A percentile compares a stretch with the other conserved stretches of the same genome.
Conservation (phyloP, 30 jellyfish, hydroid and myxozoan genomes). For the Sanderia malayensis region DNA sequence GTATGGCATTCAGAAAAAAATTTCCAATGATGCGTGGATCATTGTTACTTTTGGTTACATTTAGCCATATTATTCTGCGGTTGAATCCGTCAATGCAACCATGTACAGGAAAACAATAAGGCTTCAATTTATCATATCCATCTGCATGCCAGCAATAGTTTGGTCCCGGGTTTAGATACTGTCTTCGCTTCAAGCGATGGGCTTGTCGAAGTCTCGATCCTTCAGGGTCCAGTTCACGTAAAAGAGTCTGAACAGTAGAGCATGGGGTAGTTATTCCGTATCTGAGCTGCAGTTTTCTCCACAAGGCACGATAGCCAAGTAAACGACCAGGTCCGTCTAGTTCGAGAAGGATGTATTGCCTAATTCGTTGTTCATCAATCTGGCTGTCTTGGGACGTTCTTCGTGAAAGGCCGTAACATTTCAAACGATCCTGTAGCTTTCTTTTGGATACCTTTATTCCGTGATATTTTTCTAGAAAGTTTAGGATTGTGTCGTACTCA, state of each 20-base stretch:
- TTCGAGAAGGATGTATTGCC: slow-evolving; percentile 20
- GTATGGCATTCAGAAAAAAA: slow-evolving; percentile 7
- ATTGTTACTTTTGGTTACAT: slow-evolving; percentile 13
- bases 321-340: slow-evolving; percentile 15
- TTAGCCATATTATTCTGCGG: slow-evolving; percentile 18
- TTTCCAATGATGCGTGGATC: slow-evolving; percentile 10
- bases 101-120: slow-evolving; percentile 30
- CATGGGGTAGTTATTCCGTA: slow-evolving; percentile 7
- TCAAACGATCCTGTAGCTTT: slow-evolving; percentile 17
- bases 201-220: slow-evolving; percentile 15
- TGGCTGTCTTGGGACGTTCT: slow-evolving; percentile 17
- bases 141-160: slow-evolving; percentile 29
- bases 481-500: not conserved
- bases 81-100: slow-evolving; percentile 29
- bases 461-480: slow-evolving; percentile 19
- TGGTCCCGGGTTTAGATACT: slow-evolving; percentile 28
- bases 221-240: slow-evolving; percentile 29
- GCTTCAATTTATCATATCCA: slow-evolving; percentile 30
- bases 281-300: slow-evolving; percentile 21
- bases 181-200: slow-evolving; percentile 27
- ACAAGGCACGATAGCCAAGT: slow-evolving; percentile 16
- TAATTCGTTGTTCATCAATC: slow-evolving; percentile 6
- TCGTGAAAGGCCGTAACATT: slow-evolving; percentile 8
- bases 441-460: not conserved
- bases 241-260: slow-evolving; percentile 17